These are phyloP conservation scores for Belgica antarctica DNA, from an alignment of 2,888 invertebrate genomes.

Conservation along the genomic window DNA sequence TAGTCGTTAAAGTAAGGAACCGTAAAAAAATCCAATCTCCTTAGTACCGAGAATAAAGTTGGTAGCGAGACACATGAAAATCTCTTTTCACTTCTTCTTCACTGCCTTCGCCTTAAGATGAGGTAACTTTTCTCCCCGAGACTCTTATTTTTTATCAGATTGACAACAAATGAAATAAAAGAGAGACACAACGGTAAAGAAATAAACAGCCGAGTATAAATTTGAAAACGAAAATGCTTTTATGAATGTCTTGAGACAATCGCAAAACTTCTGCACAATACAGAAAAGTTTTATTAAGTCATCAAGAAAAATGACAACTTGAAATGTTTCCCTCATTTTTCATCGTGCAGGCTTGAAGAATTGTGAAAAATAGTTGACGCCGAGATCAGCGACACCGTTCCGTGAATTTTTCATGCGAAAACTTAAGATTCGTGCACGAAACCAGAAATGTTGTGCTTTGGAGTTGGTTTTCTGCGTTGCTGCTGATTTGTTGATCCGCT, in stretches of 20 bases:
- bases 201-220: not conserved
- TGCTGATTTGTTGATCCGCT: not conserved
- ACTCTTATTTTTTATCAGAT: not conserved
- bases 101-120: too few species aligned
- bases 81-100: too few species aligned
- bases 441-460: too few species aligned
- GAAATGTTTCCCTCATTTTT: conserved; percentile 15
- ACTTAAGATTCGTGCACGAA: too few species aligned
- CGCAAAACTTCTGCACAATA: not conserved
- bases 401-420: too few species aligned
- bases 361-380: too few species aligned
- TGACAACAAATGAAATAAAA: not conserved
- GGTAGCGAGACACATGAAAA: too few species aligned
- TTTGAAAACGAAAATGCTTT: not conserved
- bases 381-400: too few species aligned
- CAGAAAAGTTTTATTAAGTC: conserved; percentile 36
- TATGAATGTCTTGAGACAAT: not conserved
- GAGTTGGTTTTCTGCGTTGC: too few species aligned
- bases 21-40: conserved; percentile 21
- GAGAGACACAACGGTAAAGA: not conserved
- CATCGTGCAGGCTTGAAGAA: too few species aligned
- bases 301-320: conserved; percentile 35
- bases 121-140: too few species aligned
- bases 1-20: not conserved
- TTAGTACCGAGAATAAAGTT: too few species aligned